Conservation (phyloP, 1,140 invertebrate species). For the Batillaria attramentaria region DNA sequence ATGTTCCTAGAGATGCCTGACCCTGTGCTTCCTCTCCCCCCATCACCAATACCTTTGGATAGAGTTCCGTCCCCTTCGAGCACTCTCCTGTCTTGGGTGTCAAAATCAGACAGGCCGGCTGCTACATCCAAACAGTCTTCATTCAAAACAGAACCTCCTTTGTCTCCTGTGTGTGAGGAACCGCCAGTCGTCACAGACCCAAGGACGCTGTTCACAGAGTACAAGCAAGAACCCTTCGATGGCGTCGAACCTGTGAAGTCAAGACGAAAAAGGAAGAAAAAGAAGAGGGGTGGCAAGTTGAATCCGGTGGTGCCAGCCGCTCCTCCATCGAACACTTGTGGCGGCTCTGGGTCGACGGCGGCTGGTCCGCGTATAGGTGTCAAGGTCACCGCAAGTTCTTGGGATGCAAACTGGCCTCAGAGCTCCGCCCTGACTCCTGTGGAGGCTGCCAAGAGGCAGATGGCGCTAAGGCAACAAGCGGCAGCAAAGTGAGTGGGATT, state of each 20-base stretch:
- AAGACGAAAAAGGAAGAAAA: conserved; percentile 19
- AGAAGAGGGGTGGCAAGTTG: conserved; percentile 15
- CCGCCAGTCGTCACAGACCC: background rate
- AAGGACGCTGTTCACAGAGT: background rate
- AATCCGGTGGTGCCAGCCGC: background rate
- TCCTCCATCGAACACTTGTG: background rate
- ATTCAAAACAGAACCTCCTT: background rate
- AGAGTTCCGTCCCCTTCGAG: no score
- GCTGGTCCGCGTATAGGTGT: no score
- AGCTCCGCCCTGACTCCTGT: no score
- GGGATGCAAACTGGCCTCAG: background rate
- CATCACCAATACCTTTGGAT: background rate
- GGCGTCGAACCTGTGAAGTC: no score
- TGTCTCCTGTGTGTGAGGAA: background rate
- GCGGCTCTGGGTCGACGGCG: background rate
- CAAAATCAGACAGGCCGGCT: background rate
- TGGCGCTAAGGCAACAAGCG: background rate
- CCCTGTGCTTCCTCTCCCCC: background rate
- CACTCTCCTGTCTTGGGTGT: background rate
- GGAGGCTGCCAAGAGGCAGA: conserved; percentile 12
- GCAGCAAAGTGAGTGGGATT: background rate
- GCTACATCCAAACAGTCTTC: no score
- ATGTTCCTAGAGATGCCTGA: background rate
- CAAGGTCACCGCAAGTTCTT: no score
- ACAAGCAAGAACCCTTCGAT: background rate